Base-by-base conservation (phyloP, 2,113 vertebrate species). In the Neoarius graeffei region DNA sequence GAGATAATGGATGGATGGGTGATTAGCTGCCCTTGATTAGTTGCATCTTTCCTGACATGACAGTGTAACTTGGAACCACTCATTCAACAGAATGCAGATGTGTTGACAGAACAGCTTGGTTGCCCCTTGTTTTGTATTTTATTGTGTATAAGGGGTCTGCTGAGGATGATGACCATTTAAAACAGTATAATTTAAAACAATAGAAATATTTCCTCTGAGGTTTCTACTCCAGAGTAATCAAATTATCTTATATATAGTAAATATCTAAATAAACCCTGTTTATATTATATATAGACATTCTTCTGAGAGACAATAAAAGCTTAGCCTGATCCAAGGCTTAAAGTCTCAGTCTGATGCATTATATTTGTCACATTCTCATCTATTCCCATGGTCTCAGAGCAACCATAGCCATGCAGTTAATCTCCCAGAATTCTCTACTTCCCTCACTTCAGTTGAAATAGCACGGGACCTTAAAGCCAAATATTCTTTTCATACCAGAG, bases 11-110 rank as follows among this genome's bases (percentile, higher is more conserved):
- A 42, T 42, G 4, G 42, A 42, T 42, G 42, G 42, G 42, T 42
- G 42, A 42, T 42, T 42, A 42, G 42, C 42, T 42, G 42, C 42
- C 42, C 42, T 42, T 42, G 42, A 42, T 42, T 77, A 86, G 35
- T 30, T n/a, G 84, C 87, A 80, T 83, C 86, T 86, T 86, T 59
- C 9, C 11, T 85, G 89, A 85, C 89, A 86, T 20, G 67, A 83
- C 69, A 59, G 62, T 81, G 64, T 84, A 56, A 20, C 50, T 13
- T 20, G 17, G 62, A 86, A 80, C 48, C 71, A 52, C 56, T 54
- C 15, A 50, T 88, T 69, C 30, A 42, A 60, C 30, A 27, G 4
- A 74, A 86, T 25, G 64, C 35, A 10, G 27, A 88, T 30, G 85
- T 86, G 89, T 81, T 90, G 81, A 88, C 81, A 86, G 74, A 30